These are phyloP conservation scores for Sussaba pulchella DNA, from an alignment of 2,888 invertebrate species.

Conservation along the genomic window DNA sequence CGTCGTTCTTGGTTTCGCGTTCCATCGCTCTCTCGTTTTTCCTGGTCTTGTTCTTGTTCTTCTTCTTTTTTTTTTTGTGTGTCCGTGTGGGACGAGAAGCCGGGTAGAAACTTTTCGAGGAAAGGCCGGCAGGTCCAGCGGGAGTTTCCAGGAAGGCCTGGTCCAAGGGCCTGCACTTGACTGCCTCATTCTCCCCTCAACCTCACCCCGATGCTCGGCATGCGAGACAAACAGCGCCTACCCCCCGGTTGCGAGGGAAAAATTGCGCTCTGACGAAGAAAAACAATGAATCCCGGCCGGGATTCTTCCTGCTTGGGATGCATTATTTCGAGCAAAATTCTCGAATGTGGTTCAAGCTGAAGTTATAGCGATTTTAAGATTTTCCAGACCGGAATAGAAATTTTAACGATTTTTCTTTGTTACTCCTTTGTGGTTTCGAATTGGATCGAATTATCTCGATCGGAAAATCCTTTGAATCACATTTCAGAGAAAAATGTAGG, in stretches of 20 bases:
- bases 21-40: slow-evolving; percentile 31
- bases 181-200: slow-evolving; percentile 9
- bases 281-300: slow-evolving; percentile 48
- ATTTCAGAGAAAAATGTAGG: no score
- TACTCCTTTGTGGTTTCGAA: no score
- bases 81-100: slow-evolving; percentile 43
- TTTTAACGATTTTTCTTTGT: slow-evolving; percentile 14
- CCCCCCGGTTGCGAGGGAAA: slow-evolving; percentile 23
- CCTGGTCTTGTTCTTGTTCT: slow-evolving; percentile 23
- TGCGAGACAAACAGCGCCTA: slow-evolving; percentile 56
- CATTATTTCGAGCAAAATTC: slow-evolving; percentile 9
- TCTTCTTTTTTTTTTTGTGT: slow-evolving; percentile 16
- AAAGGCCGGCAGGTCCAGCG: slow-evolving; percentile 60
- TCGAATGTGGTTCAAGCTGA: slow-evolving; percentile 18
- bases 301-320: slow-evolving; percentile 20
- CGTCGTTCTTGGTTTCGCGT: slow-evolving; percentile 26
- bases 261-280: slow-evolving; percentile 53
- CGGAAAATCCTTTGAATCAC: not conserved
- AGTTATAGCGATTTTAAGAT: not conserved
- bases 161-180: slow-evolving; percentile 32
- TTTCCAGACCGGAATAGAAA: not conserved
- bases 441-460: no score
- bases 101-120: slow-evolving; percentile 54
- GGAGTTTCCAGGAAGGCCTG: slow-evolving; percentile 58
- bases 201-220: slow-evolving; percentile 48